Conservation (phyloP, 2,888 invertebrate species). For the Dioctria linearis region DNA sequence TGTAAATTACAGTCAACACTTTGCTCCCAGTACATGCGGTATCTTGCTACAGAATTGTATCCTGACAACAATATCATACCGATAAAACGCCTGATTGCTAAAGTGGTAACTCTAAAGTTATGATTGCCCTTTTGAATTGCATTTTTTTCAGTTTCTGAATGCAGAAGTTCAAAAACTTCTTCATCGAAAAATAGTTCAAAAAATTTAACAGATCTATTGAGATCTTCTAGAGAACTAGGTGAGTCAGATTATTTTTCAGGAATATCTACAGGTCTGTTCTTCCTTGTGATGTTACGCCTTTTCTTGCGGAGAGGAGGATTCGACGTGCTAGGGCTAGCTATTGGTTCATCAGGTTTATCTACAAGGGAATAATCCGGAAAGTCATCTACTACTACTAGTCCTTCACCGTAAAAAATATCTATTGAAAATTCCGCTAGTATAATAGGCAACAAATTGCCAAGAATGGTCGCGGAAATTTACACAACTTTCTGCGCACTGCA, state of each 20-base stretch:
- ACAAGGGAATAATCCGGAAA: too few relatives aligned
- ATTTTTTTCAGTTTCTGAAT: slow-evolving; percentile 4
- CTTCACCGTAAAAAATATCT: too few relatives aligned
- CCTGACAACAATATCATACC: slow-evolving; percentile 18
- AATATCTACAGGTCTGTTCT: background rate
- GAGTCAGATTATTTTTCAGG: background rate
- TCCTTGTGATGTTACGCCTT: background rate
- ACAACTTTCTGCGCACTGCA: too few relatives aligned
- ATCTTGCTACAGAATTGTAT: background rate
- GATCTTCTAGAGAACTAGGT: background rate
- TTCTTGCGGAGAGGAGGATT: background rate
- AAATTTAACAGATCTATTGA: background rate
- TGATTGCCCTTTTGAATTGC: too few relatives aligned
- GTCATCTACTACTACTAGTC: background rate
- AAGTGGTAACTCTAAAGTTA: too few relatives aligned
- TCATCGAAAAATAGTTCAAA: background rate
- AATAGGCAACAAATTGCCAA: too few relatives aligned
- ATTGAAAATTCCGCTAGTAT: too few relatives aligned
- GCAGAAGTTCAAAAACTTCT: slow-evolving; percentile 10
- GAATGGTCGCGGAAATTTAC: too few relatives aligned
- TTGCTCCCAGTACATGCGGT: too few relatives aligned
- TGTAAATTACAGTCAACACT: slow-evolving; percentile 3
- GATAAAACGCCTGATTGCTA: too few relatives aligned
- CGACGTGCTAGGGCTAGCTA: background rate
- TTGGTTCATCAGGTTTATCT: too few relatives aligned